phyloP scores from a whole-genome alignment of 2,888 invertebrate genomes.

The Yponomeuta plumbellus region DNA sequence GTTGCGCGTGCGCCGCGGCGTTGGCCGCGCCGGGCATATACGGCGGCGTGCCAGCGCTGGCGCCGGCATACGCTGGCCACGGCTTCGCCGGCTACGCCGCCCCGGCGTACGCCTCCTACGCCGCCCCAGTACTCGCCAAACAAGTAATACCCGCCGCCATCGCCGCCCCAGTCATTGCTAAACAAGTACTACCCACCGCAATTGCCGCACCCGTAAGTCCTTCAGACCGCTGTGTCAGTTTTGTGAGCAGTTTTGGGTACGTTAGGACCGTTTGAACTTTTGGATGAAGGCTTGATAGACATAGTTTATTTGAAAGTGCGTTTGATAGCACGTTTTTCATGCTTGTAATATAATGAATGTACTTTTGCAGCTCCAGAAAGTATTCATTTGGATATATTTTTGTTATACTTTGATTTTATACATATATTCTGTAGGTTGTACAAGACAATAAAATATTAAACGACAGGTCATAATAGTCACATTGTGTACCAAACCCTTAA shows the following conservation, averaged over 20 bases:
- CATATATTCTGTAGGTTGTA: too few species aligned
- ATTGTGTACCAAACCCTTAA: too few species aligned
- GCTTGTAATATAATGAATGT: too few species aligned
- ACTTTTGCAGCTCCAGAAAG: too few species aligned
- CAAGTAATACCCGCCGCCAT: not conserved
- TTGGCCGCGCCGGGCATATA: constrained; percentile 49
- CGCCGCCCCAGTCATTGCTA: constrained; percentile 32
- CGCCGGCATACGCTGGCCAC: constrained; percentile 21
- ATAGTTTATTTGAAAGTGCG: too few species aligned
- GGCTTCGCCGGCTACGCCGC: constrained; percentile 17
- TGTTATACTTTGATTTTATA: too few species aligned
- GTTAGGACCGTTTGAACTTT: too few species aligned
- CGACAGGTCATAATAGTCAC: too few species aligned
- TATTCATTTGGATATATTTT: too few species aligned
- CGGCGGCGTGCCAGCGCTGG: constrained; percentile 31
- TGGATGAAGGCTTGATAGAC: too few species aligned
- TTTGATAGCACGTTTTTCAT: too few species aligned
- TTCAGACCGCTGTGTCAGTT: constrained; percentile 11
- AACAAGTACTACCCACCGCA: constrained; percentile 27
- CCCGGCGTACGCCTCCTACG: constrained; percentile 26
- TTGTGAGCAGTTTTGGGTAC: not conserved
- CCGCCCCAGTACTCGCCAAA: constrained; percentile 25
- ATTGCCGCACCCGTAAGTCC: constrained; percentile 42
- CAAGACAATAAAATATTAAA: too few species aligned
- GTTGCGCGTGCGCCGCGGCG: constrained; percentile 57